phyloP scores from a whole-genome alignment of 2,113 vertebrate genomes.

The Setophaga kirtlandii region DNA sequence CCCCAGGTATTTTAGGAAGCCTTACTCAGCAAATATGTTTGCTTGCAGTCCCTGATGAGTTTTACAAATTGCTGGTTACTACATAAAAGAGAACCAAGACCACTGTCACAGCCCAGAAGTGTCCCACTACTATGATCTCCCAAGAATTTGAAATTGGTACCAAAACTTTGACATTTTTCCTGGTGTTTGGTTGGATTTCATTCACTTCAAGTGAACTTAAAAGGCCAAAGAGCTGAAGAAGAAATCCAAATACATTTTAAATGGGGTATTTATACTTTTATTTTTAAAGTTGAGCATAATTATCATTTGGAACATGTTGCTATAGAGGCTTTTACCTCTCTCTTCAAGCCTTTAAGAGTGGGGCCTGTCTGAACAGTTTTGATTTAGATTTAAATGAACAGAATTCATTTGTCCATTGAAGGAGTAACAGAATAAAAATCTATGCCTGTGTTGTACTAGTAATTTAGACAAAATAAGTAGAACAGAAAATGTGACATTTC shows the following conservation, averaged over 20 bases:
- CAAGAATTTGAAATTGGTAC: background rate
- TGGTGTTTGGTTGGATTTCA: background rate
- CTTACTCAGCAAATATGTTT: background rate
- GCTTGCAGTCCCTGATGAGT: background rate
- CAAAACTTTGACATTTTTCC: background rate
- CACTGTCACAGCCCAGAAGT: background rate
- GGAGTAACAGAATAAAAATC: background rate
- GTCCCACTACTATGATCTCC: background rate
- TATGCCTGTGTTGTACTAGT: background rate
- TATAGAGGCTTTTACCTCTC: background rate
- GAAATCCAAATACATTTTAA: background rate
- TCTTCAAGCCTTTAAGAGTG: background rate
- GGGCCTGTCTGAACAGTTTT: background rate
- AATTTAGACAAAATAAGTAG: background rate
- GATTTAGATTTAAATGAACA: background rate
- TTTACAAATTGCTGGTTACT: background rate
- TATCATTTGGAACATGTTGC: background rate
- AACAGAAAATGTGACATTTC: background rate
- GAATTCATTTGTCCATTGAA: background rate
- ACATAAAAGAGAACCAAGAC: background rate
- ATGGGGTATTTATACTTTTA: background rate
- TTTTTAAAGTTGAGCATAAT: background rate
- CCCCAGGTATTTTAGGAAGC: background rate
- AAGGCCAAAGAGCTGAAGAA: background rate
- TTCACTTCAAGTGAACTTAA: background rate